Percentiles rank a stretch among this genome's conserved stretches.
phyloP scores from a whole-genome alignment of 2,797 vertebrate species.

The Taeniopygia guttata region DNA sequence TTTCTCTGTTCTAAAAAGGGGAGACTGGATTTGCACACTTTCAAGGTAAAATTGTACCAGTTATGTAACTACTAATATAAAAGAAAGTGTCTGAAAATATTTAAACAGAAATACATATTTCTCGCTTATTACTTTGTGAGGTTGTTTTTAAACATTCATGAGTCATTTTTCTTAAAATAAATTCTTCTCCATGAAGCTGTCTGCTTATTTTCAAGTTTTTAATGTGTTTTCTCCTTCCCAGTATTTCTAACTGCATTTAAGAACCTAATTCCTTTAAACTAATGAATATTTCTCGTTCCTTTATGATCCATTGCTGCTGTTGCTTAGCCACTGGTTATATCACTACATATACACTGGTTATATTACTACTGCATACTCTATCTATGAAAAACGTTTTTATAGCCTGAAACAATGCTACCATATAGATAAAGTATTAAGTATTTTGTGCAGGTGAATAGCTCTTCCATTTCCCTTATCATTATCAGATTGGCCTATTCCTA shows the following conservation, averaged over 20 bases:
- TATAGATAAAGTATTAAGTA: not conserved
- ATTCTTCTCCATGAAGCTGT: not conserved
- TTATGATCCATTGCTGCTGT: not conserved
- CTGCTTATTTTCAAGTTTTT: not conserved
- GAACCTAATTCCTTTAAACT: not conserved
- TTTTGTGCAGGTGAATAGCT: constrained; percentile 9
- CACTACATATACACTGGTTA: not conserved
- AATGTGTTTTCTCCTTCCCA: not conserved
- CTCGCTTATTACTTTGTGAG: not conserved
- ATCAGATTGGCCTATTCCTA: constrained; percentile 20
- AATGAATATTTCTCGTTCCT: not conserved
- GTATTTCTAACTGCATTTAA: not conserved
- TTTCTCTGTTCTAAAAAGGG: not conserved
- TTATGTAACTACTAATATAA: not conserved
- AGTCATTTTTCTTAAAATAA: not conserved
- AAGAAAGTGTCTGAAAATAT: not conserved
- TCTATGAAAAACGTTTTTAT: not conserved
- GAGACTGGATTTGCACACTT: not conserved
- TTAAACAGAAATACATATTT: not conserved
- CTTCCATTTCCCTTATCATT: not conserved
- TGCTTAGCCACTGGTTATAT: not conserved
- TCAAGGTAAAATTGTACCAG: not conserved
- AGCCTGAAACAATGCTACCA: constrained; percentile 4
- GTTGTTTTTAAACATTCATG: not conserved
- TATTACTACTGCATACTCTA: not conserved